Percentiles rank a stretch among this genome's conserved stretches.
Evolutionary conservation across 1,140 invertebrate genomes (phyloP).

Genomic region (Proales similis): DNA sequence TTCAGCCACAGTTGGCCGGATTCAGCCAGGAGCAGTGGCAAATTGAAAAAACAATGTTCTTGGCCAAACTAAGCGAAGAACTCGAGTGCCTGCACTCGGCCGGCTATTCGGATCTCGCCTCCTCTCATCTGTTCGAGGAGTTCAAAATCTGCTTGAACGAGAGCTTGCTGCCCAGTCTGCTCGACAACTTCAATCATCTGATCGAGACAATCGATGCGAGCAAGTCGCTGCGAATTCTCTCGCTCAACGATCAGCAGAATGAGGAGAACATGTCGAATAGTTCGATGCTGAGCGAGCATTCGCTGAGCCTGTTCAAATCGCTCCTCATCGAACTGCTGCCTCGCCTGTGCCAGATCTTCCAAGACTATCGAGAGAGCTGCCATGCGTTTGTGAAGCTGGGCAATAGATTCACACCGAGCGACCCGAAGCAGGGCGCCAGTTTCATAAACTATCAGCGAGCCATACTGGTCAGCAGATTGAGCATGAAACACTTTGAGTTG

Average conservation of each 20-base stretch:
- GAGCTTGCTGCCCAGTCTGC: slow-evolving; percentile 2
- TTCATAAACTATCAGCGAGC: slow-evolving; percentile 26
- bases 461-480: slow-evolving; percentile 8
- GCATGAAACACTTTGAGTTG: slow-evolving; percentile 1
- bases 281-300: neutral
- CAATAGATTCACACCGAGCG: slow-evolving; percentile 3
- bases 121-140: slow-evolving; percentile 5
- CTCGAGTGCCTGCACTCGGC: no score
- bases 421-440: neutral
- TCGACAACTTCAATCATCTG: slow-evolving; percentile 1
- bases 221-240: slow-evolving; percentile 3
- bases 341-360: slow-evolving; percentile 3
- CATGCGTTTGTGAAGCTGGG: neutral
- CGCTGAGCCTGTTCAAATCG: no score
- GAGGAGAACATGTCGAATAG: neutral
- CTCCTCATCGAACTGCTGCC: slow-evolving; percentile 5
- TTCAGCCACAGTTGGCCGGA: no score
- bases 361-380: slow-evolving; percentile 11
- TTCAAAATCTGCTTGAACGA: slow-evolving; percentile 29
- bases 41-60: no score
- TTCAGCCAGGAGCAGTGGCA: no score
- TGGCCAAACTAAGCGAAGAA: no score
- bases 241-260: neutral
- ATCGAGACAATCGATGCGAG: slow-evolving; percentile 21
- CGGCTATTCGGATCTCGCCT: no score